A percentile compares a stretch with the other conserved stretches of the same genome.
These are phyloP conservation scores for Chirona hameri DNA, from an alignment of 2,888 invertebrate genomes.

Conservation along the genomic window DNA sequence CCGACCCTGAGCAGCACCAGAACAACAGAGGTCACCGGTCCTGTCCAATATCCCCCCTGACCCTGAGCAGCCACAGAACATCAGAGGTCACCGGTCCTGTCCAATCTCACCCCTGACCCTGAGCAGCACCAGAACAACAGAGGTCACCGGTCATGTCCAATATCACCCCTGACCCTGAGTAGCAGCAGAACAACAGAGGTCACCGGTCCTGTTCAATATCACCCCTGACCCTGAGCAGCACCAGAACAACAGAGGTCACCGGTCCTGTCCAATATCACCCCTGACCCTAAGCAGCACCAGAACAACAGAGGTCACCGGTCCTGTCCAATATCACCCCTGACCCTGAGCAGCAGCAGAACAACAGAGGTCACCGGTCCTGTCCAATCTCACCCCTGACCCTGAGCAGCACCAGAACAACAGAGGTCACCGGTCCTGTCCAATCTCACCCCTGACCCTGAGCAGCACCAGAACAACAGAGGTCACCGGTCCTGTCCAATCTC, in stretches of 20 bases:
- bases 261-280: slow-evolving; percentile 62
- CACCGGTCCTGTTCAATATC: slow-evolving; percentile 64
- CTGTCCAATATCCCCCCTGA: slow-evolving; percentile 62
- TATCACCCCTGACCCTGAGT: slow-evolving; percentile 59
- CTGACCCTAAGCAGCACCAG: no score
- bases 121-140: no score
- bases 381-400: slow-evolving; percentile 60
- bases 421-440: slow-evolving; percentile 66
- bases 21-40: slow-evolving; percentile 66
- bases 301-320: slow-evolving; percentile 66
- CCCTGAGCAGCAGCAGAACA: no score
- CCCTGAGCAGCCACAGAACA: no score
- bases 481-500: slow-evolving; percentile 64
- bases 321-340: slow-evolving; percentile 62
- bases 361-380: slow-evolving; percentile 66
- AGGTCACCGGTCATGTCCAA: slow-evolving; percentile 66
- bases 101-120: slow-evolving; percentile 60
- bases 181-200: no score
- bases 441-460: slow-evolving; percentile 57
- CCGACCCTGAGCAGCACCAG: no score
- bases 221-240: slow-evolving; percentile 55
- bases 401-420: no score
- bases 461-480: no score
- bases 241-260: no score
- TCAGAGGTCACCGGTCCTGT: slow-evolving; percentile 61